Conservation (phyloP, 2,113 vertebrate species). For the Otolemur garnettii region DNA sequence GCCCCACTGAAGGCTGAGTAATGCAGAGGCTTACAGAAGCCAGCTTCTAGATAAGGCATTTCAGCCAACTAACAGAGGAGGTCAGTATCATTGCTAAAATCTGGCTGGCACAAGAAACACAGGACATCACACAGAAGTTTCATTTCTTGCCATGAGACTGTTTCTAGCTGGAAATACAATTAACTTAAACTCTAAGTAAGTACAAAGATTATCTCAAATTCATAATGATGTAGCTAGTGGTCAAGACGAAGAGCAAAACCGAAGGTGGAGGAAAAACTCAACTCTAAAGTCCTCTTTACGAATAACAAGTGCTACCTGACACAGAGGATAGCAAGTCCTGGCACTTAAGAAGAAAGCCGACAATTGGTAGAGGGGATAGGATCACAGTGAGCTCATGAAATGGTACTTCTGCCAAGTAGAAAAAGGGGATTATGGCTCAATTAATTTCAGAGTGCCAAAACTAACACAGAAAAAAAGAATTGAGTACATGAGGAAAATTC, state of each 20-base stretch:
- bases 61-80: background rate
- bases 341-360: background rate
- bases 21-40: background rate
- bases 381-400: background rate
- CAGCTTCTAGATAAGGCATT: background rate
- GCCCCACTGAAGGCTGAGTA: background rate
- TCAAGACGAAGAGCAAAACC: background rate
- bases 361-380: background rate
- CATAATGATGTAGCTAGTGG: background rate
- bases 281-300: background rate
- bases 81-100: background rate
- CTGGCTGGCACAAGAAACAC: background rate
- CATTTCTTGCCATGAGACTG: background rate
- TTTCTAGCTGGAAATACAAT: background rate
- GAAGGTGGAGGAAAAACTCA: background rate
- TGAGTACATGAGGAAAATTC: background rate
- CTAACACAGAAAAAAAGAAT: background rate
- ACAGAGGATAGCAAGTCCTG: background rate
- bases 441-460: background rate
- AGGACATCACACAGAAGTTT: background rate
- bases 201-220: background rate
- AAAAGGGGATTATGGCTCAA: background rate
- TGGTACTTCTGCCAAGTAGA: background rate
- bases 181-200: background rate
- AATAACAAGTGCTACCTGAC: background rate